These are phyloP conservation scores for Ceriagrion tenellum DNA, from an alignment of 2,888 invertebrate genomes.

Conservation along the genomic window DNA sequence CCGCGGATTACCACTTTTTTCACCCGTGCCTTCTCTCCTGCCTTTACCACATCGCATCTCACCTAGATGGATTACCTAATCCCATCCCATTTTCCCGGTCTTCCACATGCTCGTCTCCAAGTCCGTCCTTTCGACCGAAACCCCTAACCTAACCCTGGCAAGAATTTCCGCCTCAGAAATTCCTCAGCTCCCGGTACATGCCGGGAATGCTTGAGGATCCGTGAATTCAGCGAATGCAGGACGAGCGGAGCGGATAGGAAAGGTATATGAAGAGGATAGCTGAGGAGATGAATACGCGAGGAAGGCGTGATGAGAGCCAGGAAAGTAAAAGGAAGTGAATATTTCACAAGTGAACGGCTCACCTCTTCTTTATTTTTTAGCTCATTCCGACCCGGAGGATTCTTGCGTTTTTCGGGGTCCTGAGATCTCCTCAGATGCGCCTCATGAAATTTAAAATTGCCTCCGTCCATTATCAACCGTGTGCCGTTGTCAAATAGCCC, in stretches of 20 bases:
- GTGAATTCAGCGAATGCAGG: neutral
- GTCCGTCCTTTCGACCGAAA: neutral
- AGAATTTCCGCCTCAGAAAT: slow-evolving; percentile 28
- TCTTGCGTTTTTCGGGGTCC: neutral
- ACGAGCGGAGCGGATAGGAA: neutral
- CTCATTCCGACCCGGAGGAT: neutral
- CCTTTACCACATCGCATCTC: too few relatives aligned
- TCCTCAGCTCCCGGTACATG: neutral
- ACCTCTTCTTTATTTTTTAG: neutral
- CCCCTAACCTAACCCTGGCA: neutral
- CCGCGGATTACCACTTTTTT: neutral
- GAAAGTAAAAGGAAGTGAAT: slow-evolving; percentile 9
- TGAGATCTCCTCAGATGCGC: neutral
- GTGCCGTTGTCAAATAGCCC: neutral
- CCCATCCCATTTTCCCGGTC: neutral
- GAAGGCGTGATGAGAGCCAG: neutral
- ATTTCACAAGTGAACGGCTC: neutral
- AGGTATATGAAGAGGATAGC: neutral
- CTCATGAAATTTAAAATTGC: slow-evolving; percentile 36
- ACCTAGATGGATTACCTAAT: neutral
- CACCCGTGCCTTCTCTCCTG: too few relatives aligned
- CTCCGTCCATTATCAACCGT: neutral
- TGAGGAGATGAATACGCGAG: neutral
- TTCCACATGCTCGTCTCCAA: neutral
- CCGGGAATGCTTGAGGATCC: neutral